Percentiles rank a stretch among this genome's conserved stretches.
Evolutionary conservation across 2,797 vertebrate genomes (phyloP).

Genomic region (Brachymystax lenok): DNA sequence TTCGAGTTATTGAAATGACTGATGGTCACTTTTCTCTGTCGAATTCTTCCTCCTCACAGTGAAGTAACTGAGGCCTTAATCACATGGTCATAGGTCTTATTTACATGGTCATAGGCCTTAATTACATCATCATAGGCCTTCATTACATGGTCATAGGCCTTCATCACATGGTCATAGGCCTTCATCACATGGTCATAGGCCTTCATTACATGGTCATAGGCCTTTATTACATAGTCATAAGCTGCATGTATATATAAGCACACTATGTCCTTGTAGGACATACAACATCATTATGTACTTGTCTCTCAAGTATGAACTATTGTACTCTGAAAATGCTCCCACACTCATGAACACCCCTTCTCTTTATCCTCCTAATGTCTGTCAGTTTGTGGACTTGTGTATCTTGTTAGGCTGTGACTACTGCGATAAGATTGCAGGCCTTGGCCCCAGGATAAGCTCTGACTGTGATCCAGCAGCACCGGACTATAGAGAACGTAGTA

Average conservation of each 20-base stretch:
- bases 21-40: background rate
- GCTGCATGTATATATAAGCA: background rate
- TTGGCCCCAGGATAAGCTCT: constrained; percentile 79
- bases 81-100: too few species aligned
- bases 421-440: constrained; percentile 77
- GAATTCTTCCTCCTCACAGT: constrained; percentile 52
- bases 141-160: background rate
- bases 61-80: constrained; percentile 60
- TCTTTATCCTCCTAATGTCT: background rate
- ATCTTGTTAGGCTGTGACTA: constrained; percentile 86
- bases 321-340: background rate
- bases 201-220: too few species aligned
- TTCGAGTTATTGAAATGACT: background rate
- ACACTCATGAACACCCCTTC: background rate
- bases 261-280: background rate
- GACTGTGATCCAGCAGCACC: constrained; percentile 76
- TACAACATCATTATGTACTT: too few species aligned
- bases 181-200: too few species aligned
- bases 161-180: too few species aligned
- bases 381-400: constrained; percentile 85
- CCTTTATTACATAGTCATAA: too few species aligned
- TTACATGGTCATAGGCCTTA: too few species aligned
- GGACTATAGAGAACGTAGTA: constrained; percentile 76
- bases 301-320: background rate
- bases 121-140: background rate